Evolutionary conservation across 2,888 invertebrate species (phyloP).

Genomic region (Epicampocera succincta): DNA sequence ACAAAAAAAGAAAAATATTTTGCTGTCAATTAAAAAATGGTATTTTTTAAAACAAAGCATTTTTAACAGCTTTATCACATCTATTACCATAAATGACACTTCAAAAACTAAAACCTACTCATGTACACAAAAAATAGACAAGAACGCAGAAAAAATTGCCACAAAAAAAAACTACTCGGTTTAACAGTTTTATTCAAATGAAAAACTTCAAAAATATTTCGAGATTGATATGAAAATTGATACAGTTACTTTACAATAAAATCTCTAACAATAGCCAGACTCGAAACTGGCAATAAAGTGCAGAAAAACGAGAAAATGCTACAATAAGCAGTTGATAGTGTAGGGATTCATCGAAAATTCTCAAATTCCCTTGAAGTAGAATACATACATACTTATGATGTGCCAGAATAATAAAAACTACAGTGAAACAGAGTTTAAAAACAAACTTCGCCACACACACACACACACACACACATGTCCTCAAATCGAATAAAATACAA

Average conservation of each 20-base stretch:
- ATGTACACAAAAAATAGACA: background rate
- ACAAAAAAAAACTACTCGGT: background rate
- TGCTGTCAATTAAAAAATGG: background rate
- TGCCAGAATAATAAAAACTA: background rate
- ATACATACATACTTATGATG: slow-evolving; percentile 17
- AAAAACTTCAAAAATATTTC: background rate
- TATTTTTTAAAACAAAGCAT: background rate
- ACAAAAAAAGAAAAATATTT: background rate
- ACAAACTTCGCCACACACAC: background rate
- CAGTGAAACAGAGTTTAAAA: background rate
- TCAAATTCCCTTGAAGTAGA: slow-evolving; percentile 42
- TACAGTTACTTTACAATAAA: slow-evolving; percentile 35
- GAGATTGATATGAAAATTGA: slow-evolving; percentile 38
- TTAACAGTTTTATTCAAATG: background rate
- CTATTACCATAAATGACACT: slow-evolving; percentile 26
- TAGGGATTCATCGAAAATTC: slow-evolving; percentile 58
- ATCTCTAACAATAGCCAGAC: slow-evolving; percentile 17
- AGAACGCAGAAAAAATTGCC: background rate
- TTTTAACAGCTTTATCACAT: slow-evolving; percentile 9
- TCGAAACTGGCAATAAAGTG: slow-evolving; percentile 10
- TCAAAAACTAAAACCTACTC: slow-evolving; percentile 34
- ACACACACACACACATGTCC: slow-evolving; percentile 3
- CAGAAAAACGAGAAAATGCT: background rate
- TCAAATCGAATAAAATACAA: background rate
- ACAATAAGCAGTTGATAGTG: slow-evolving; percentile 34